Evolutionary conservation across 37 sponge, comb jelly and placozoan species (phyloP).

Genomic region (Diacarnus erythraeanus): DNA sequence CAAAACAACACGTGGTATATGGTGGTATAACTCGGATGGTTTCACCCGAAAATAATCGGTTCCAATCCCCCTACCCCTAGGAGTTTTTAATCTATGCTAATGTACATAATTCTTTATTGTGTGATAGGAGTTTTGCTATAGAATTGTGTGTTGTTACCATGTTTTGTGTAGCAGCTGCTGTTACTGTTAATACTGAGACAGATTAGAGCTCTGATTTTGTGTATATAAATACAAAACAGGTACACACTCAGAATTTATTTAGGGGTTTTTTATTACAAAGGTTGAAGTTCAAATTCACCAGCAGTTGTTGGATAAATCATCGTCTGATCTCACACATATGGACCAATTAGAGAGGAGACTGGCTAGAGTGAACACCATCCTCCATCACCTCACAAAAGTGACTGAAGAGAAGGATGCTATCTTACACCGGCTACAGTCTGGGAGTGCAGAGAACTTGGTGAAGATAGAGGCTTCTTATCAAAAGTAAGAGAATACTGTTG

Average conservation of each 20-base stretch:
- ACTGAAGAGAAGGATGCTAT: not conserved
- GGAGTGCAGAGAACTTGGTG: conserved; percentile 34
- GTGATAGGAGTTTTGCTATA: no score
- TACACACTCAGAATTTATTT: not conserved
- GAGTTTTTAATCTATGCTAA: no score
- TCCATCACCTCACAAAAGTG: conserved; percentile 29
- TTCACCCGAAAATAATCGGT: no score
- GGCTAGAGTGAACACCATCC: conserved; percentile 6
- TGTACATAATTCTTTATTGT: no score
- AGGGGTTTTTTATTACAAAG: not conserved
- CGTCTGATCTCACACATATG: conserved; percentile 23
- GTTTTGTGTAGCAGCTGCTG: no score
- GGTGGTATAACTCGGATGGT: no score
- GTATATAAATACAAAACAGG: no score
- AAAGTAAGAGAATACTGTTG: not conserved
- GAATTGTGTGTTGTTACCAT: no score
- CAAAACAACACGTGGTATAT: no score
- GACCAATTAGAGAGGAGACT: conserved; percentile 15
- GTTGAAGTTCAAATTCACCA: conserved; percentile 22
- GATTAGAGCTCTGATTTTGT: no score
- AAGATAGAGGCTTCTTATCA: conserved; percentile 34
- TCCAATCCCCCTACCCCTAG: no score
- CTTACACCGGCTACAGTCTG: conserved; percentile 19
- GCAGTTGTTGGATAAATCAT: conserved; percentile 14
- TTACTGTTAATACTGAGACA: no score